These are phyloP conservation scores for Scaptodrosophila lebanonensis DNA, from an alignment of 1,140 invertebrate genomes.

Conservation along the genomic window DNA sequence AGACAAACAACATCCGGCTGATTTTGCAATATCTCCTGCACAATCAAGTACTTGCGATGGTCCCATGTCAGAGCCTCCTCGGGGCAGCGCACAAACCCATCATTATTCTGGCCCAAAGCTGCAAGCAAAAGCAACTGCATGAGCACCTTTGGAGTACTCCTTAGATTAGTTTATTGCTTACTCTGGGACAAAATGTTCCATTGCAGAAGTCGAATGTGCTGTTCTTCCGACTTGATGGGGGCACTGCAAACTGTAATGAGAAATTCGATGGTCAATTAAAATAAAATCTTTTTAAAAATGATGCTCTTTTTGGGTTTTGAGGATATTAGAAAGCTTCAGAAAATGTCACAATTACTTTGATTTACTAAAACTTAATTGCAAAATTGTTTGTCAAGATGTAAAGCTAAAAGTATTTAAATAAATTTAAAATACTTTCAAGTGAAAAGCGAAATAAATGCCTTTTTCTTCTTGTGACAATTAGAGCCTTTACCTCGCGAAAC, in stretches of 20 bases:
- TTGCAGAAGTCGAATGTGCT: constrained; percentile 82
- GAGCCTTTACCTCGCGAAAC: constrained; percentile 66
- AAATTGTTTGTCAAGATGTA: background rate
- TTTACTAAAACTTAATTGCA: too few species aligned
- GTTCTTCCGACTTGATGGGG: constrained; percentile 29
- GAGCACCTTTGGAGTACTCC: background rate
- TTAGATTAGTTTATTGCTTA: constrained; percentile 72
- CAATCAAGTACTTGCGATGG: constrained; percentile 82
- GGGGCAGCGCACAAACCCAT: constrained; percentile 87
- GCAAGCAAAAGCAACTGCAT: constrained; percentile 41
- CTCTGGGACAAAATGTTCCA: constrained; percentile 89
- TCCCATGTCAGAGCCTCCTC: constrained; percentile 84
- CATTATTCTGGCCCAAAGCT: constrained; percentile 85
- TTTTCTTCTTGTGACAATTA: too few species aligned
- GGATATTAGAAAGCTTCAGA: too few species aligned
- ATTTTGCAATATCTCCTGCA: constrained; percentile 85
- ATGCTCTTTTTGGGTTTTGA: too few species aligned
- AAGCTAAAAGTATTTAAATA: background rate
- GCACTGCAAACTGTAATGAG: constrained; percentile 49
- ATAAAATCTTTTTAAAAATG: too few species aligned
- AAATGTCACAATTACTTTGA: too few species aligned
- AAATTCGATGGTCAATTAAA: background rate
- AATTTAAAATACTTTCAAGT: too few species aligned
- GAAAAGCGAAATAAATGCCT: too few species aligned
- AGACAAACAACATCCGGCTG: constrained; percentile 86